These are phyloP conservation scores for Balanococcus diminutus DNA, from an alignment of 2,888 invertebrate species.

Conservation along the genomic window DNA sequence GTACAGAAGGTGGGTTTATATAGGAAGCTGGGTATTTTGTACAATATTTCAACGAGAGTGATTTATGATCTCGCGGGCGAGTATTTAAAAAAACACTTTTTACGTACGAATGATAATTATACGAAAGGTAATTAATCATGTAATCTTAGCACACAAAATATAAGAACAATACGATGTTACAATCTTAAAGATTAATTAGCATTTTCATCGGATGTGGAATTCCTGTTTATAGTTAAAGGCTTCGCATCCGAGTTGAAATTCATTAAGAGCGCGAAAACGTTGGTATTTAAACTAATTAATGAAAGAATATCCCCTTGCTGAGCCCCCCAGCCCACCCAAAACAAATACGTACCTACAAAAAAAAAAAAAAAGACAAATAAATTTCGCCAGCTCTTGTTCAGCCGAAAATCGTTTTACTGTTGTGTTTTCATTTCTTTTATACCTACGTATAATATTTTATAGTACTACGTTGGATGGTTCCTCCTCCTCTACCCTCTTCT, in stretches of 20 bases:
- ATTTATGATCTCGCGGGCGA: background rate
- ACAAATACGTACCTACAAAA: too few relatives aligned
- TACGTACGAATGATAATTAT: conserved; percentile 11
- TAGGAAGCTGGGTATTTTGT: too few relatives aligned
- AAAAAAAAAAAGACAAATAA: background rate
- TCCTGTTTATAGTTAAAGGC: background rate
- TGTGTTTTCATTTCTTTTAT: background rate
- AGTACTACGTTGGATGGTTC: background rate
- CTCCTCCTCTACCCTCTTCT: background rate
- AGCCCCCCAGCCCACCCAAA: background rate
- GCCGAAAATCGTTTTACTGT: background rate
- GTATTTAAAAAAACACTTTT: background rate
- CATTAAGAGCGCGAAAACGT: conserved; percentile 6
- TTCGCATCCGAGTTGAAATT: conserved; percentile 11
- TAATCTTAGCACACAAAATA: background rate
- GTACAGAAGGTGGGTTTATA: background rate
- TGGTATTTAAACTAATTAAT: conserved; percentile 26
- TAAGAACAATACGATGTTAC: conserved; percentile 33
- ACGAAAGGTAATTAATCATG: conserved; percentile 12
- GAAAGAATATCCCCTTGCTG: background rate
- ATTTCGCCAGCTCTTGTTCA: background rate
- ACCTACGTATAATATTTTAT: background rate
- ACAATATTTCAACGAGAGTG: too few relatives aligned
- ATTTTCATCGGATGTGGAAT: conserved; percentile 17
- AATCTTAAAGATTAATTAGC: conserved; percentile 43